Percentiles rank a stretch among this genome's conserved stretches.
Evolutionary conservation across 2,888 invertebrate species (phyloP).

Genomic region (Leptinotarsa peninsularis): DNA sequence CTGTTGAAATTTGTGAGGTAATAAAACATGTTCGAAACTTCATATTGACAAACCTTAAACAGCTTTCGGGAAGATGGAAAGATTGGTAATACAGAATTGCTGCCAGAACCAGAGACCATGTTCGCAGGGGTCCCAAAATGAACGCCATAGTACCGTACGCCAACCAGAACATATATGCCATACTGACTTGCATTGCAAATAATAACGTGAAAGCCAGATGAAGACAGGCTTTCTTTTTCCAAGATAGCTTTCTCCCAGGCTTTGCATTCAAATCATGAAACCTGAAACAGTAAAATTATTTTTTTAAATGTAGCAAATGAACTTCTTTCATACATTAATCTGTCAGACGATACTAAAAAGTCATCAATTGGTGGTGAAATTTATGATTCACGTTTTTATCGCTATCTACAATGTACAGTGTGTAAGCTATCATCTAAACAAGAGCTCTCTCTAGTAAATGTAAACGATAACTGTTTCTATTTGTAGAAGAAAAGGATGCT

Average conservation of each 20-base stretch:
- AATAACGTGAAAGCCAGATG: slow-evolving; percentile 5
- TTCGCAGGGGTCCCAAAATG: slow-evolving; percentile 81
- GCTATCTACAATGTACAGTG: too few species aligned
- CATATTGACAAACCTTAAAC: slow-evolving; percentile 69
- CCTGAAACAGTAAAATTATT: not conserved
- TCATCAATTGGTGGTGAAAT: too few species aligned
- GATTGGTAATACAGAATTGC: slow-evolving; percentile 76
- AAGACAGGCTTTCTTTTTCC: not conserved
- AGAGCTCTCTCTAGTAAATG: too few species aligned
- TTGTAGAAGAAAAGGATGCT: not conserved
- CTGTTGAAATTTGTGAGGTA: too few species aligned
- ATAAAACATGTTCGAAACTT: not conserved
- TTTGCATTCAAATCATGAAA: slow-evolving; percentile 7
- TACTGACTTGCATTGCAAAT: slow-evolving; percentile 67
- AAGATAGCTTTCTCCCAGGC: not conserved
- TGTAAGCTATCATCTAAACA: too few species aligned
- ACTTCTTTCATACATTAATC: not conserved
- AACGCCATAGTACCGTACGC: slow-evolving; percentile 85
- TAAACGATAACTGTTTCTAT: not conserved
- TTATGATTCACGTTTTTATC: too few species aligned
- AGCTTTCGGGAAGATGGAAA: slow-evolving; percentile 71
- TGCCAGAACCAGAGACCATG: slow-evolving; percentile 82
- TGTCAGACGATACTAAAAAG: too few species aligned
- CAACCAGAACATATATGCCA: slow-evolving; percentile 83
- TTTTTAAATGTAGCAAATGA: not conserved